Conservation (phyloP, 2,113 vertebrate species). For the Junco hyemalis region DNA sequence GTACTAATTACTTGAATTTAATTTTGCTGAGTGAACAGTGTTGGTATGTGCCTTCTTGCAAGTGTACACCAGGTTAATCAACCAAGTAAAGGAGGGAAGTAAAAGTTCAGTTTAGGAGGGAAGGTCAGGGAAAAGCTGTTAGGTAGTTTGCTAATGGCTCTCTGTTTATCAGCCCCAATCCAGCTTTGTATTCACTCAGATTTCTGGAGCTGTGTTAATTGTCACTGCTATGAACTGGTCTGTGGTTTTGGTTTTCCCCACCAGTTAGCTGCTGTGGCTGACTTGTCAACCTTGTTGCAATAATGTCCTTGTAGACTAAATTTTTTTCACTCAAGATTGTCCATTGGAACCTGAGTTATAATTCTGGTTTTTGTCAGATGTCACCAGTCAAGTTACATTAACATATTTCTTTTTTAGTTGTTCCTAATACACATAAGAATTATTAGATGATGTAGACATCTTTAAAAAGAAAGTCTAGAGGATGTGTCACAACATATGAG, state of each 20-base stretch:
- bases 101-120: background rate
- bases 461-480: background rate
- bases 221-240: background rate
- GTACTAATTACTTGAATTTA: constrained; percentile 7
- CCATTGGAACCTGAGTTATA: background rate
- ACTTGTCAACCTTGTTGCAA: rapidly evolving
- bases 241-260: background rate
- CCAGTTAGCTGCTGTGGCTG: background rate
- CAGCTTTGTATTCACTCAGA: background rate
- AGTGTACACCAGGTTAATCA: background rate
- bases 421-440: background rate
- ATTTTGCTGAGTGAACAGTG: background rate
- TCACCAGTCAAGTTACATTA: background rate
- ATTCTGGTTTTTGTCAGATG: background rate
- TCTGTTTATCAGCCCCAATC: background rate
- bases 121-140: background rate
- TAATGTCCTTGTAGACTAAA: background rate
- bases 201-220: background rate
- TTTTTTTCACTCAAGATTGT: background rate
- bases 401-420: background rate
- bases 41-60: background rate
- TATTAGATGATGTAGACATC: background rate
- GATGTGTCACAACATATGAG: background rate
- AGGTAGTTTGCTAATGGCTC: background rate
- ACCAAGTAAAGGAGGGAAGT: background rate